phyloP scores from a whole-genome alignment of 2,888 invertebrate genomes.

The Chydorus sphaericus region DNA sequence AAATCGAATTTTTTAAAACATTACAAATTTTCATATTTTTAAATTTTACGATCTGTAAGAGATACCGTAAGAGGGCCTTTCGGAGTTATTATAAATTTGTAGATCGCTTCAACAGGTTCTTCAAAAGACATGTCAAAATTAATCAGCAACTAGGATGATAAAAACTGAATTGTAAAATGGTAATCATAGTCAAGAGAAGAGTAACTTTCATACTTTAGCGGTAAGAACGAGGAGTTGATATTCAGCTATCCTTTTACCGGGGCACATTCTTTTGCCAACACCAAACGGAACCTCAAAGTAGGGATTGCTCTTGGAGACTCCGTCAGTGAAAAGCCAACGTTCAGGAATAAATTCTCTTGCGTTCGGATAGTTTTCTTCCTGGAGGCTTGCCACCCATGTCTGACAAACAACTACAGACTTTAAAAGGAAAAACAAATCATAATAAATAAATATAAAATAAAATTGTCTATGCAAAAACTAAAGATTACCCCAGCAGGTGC shows the following conservation, averaged over 20 bases:
- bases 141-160: slow-evolving; percentile 42
- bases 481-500: slow-evolving; percentile 53
- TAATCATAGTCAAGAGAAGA: not conserved
- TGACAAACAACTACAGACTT: slow-evolving; percentile 66
- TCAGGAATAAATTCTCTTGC: slow-evolving; percentile 58
- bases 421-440: slow-evolving; percentile 12
- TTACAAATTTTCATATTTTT: too few relatives aligned
- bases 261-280: slow-evolving; percentile 62
- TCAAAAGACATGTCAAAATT: slow-evolving; percentile 53
- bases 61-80: slow-evolving; percentile 53
- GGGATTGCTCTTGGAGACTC: slow-evolving; percentile 21
- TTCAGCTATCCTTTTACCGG: slow-evolving; percentile 70
- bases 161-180: not conserved
- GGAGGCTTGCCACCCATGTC: slow-evolving; percentile 63
- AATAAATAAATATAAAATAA: not conserved
- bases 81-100: slow-evolving; percentile 66
- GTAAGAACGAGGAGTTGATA: slow-evolving; percentile 56
- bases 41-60: slow-evolving; percentile 35
- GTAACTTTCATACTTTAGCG: slow-evolving; percentile 43
- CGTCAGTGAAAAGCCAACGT: slow-evolving; percentile 48
- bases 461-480: not conserved
- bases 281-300: slow-evolving; percentile 63
- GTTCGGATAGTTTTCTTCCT: slow-evolving; percentile 55
- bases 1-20: too few relatives aligned
- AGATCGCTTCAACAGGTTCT: slow-evolving; percentile 54